A percentile compares a stretch with the other conserved stretches of the same genome.
Conservation (phyloP, 2,797 vertebrate species). For the Falco naumanni region DNA sequence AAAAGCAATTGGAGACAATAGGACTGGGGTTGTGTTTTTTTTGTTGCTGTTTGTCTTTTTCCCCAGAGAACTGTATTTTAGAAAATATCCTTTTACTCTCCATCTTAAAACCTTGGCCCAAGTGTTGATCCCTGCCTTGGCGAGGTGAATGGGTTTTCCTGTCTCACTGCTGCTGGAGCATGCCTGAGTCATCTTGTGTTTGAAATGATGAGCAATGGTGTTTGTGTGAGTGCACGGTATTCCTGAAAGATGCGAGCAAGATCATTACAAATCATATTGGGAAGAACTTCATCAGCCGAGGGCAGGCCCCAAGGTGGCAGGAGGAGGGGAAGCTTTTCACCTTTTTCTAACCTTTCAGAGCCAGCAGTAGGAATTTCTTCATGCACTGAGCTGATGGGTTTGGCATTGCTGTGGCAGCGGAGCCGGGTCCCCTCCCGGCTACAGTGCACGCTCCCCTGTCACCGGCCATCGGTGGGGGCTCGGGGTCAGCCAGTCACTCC, state of each 20-base stretch:
- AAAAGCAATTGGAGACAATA: not conserved
- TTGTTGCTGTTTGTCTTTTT: not conserved
- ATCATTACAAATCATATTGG: not conserved
- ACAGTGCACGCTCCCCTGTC: too few relatives aligned
- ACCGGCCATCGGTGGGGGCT: not conserved
- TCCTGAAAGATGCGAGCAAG: not conserved
- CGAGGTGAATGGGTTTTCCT: not conserved
- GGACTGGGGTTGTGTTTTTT: not conserved
- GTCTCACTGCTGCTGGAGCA: not conserved
- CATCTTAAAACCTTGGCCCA: not conserved
- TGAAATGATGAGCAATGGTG: not conserved
- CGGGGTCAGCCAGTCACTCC: not conserved
- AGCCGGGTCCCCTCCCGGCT: not conserved
- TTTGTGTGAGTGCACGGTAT: not conserved
- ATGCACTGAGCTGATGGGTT: not conserved
- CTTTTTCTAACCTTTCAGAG: not conserved
- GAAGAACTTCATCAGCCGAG: not conserved
- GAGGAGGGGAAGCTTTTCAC: not conserved
- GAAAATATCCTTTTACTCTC: not conserved
- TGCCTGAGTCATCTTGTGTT: fast-evolving
- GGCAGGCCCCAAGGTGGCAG: not conserved
- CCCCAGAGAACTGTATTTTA: not conserved
- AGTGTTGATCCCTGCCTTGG: not conserved
- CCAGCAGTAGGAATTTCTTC: not conserved
- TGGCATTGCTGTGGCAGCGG: not conserved